Percentiles rank a stretch among this genome's conserved stretches.
Evolutionary conservation across 2,888 invertebrate genomes (phyloP).

Genomic region (Tubulanus polymorphus): DNA sequence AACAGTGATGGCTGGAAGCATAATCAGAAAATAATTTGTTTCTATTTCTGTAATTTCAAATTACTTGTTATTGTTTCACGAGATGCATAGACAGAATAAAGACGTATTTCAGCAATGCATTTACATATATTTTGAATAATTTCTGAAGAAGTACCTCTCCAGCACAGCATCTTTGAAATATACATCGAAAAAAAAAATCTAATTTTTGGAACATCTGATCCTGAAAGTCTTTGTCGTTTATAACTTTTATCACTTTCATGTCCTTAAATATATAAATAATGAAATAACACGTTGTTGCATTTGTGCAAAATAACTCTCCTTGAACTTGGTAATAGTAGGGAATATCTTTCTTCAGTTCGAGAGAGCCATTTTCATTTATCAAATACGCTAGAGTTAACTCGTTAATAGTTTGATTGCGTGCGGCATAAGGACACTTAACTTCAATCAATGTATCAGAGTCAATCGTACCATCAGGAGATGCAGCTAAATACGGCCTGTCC

Average conservation of each 20-base stretch:
- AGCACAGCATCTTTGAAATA: slow-evolving; percentile 16
- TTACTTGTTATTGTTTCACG: too few species aligned
- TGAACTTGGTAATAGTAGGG: slow-evolving; percentile 18
- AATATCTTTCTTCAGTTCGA: slow-evolving; percentile 7
- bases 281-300: slow-evolving; percentile 12
- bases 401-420: slow-evolving; percentile 3
- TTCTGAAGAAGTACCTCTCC: slow-evolving; percentile 10
- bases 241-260: slow-evolving; percentile 9
- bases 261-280: slow-evolving; percentile 15
- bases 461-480: slow-evolving; percentile 16
- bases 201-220: slow-evolving; percentile 11
- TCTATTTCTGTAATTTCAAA: too few species aligned
- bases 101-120: too few species aligned
- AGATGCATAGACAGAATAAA: too few species aligned
- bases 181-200: slow-evolving; percentile 7
- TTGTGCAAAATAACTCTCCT: slow-evolving; percentile 16
- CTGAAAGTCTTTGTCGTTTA: slow-evolving; percentile 12
- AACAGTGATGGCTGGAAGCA: too few species aligned
- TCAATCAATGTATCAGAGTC: not conserved
- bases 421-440: slow-evolving; percentile 10
- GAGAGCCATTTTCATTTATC: not conserved
- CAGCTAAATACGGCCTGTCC: slow-evolving; percentile 8
- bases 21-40: too few species aligned
- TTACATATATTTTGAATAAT: too few species aligned
- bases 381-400: slow-evolving; percentile 11